A percentile compares a stretch with the other conserved stretches of the same genome.
These are phyloP conservation scores for Struthio camelus DNA, from an alignment of 2,113 vertebrate genomes.

Conservation along the genomic window DNA sequence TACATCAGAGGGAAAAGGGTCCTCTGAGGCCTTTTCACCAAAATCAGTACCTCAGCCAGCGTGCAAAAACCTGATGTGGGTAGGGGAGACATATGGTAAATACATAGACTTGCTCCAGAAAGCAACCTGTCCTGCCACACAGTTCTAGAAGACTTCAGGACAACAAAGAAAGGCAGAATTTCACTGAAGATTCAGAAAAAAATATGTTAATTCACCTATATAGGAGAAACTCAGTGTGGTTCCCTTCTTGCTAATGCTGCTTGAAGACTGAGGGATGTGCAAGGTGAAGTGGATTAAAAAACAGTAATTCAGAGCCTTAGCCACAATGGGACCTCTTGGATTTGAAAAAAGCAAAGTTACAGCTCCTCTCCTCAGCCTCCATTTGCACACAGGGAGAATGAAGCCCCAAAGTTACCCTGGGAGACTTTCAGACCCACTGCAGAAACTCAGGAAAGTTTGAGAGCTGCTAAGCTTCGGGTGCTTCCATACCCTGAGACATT, in stretches of 20 bases:
- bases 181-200: conserved; percentile 22
- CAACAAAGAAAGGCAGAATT: neutral
- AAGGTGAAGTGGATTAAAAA: conserved; percentile 47
- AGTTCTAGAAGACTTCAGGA: conserved; percentile 28
- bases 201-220: neutral
- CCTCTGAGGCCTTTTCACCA: neutral
- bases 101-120: neutral
- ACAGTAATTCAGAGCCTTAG: conserved; percentile 56
- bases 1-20: neutral
- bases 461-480: neutral
- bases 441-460: neutral
- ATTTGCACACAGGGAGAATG: neutral
- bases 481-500: neutral
- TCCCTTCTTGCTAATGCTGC: neutral
- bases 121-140: neutral
- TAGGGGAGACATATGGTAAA: neutral
- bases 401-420: neutral
- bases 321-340: neutral
- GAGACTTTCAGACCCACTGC: neutral
- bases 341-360: neutral
- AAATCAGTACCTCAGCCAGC: neutral
- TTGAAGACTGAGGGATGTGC: conserved; percentile 39
- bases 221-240: neutral
- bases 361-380: neutral
- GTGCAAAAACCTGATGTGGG: neutral